A percentile compares a stretch with the other conserved stretches of the same genome.
phyloP scores from a whole-genome alignment of 2,113 vertebrate genomes.

The Tursiops truncatus region DNA sequence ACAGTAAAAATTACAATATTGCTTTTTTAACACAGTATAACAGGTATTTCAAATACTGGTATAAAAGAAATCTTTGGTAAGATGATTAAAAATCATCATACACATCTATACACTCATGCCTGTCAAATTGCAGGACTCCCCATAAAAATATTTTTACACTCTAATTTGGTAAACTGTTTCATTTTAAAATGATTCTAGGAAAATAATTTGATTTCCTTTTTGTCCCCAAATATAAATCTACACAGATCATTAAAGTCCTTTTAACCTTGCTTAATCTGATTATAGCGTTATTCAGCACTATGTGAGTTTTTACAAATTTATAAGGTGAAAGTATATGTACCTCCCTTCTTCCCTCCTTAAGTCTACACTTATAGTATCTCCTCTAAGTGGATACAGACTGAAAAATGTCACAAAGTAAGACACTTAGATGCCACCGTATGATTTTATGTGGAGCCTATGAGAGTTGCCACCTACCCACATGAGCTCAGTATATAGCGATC shows the following conservation, averaged over 20 bases:
- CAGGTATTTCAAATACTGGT: neutral
- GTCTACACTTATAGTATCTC: neutral
- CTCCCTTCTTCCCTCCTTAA: neutral
- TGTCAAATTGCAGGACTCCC: neutral
- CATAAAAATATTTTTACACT: neutral
- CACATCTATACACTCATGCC: neutral
- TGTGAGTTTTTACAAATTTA: neutral
- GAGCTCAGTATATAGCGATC: neutral
- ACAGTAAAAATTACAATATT: neutral
- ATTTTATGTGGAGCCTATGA: neutral
- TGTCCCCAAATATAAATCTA: neutral
- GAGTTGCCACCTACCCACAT: neutral
- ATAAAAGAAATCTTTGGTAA: neutral
- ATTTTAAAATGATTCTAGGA: neutral
- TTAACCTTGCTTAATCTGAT: neutral
- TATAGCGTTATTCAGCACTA: neutral
- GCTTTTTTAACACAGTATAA: neutral
- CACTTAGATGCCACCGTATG: neutral
- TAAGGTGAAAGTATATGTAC: neutral
- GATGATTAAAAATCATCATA: neutral
- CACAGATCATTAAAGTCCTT: neutral
- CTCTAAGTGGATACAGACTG: neutral
- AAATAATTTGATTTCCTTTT: neutral
- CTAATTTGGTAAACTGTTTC: neutral
- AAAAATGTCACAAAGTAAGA: neutral